Conservation (phyloP, 2,888 invertebrate species). For the Drosophila atroscutellata region DNA sequence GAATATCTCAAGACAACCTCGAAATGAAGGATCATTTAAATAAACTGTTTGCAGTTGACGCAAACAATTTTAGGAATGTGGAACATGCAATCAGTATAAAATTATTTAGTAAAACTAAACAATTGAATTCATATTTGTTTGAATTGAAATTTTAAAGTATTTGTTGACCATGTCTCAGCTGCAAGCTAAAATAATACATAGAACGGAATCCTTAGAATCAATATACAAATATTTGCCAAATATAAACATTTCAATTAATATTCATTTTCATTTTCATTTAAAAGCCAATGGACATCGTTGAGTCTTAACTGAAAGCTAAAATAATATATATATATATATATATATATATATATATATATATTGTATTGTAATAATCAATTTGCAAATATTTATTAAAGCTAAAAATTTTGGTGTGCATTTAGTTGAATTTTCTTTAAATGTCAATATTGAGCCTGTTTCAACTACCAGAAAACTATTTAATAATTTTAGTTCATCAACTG, state of each 20-base stretch:
- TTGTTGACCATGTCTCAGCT: not conserved
- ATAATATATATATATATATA: not conserved
- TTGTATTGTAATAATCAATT: no score
- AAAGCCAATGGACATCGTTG: no score
- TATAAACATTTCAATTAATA: not conserved
- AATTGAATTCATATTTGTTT: not conserved
- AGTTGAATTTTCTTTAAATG: not conserved
- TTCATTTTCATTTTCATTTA: not conserved
- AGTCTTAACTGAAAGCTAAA: not conserved
- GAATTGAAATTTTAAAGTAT: not conserved
- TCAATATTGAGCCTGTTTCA: not conserved
- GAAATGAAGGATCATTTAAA: constrained; percentile 10
- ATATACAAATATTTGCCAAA: not conserved
- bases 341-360: not conserved
- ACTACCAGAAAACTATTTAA: not conserved
- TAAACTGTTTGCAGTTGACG: constrained; percentile 16
- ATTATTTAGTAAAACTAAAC: not conserved
- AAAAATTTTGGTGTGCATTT: not conserved
- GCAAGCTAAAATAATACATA: not conserved
- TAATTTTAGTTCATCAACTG: not conserved
- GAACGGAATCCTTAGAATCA: not conserved
- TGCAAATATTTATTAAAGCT: no score
- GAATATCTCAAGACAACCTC: not conserved
- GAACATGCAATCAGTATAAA: not conserved
- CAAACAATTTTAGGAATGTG: not conserved